These are phyloP conservation scores for Troilus luridus DNA, from an alignment of 2,888 invertebrate genomes.

Conservation along the genomic window DNA sequence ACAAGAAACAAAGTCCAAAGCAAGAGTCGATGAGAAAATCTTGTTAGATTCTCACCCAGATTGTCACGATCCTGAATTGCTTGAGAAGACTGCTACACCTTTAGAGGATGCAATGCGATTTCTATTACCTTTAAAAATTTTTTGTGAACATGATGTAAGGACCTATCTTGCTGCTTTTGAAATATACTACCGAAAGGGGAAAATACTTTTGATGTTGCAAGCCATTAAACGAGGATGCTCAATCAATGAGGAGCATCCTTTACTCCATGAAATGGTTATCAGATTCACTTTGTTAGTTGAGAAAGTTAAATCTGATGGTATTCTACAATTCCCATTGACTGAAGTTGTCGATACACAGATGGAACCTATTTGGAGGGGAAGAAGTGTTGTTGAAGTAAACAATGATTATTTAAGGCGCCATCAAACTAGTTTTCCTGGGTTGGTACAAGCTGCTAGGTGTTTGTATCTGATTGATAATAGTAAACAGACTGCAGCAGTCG, in stretches of 20 bases:
- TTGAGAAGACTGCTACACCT: neutral
- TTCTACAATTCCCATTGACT: neutral
- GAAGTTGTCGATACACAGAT: constrained; percentile 43
- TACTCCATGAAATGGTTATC: constrained; percentile 36
- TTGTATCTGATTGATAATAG: constrained; percentile 48
- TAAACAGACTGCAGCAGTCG: constrained; percentile 33
- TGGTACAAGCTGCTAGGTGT: constrained; percentile 6
- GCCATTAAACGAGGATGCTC: constrained; percentile 53
- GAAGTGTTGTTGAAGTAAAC: constrained; percentile 25
- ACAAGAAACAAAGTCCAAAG: neutral
- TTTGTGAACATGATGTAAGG: constrained; percentile 34
- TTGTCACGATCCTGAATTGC: neutral
- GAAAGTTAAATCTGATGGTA: neutral
- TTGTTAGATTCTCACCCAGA: neutral
- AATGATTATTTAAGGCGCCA: constrained; percentile 26
- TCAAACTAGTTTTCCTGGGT: neutral
- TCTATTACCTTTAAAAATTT: constrained; percentile 51
- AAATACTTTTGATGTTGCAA: constrained; percentile 59
- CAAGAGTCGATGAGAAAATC: neutral
- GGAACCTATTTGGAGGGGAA: constrained; percentile 42
- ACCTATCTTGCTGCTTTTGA: constrained; percentile 60
- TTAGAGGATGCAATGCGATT: constrained; percentile 53
- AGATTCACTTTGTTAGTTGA: neutral
- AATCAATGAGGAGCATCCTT: constrained; percentile 50
- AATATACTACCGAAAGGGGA: constrained; percentile 51